Evolutionary conservation across 2,797 vertebrate genomes (phyloP).

Genomic region (Amazona finschi): DNA sequence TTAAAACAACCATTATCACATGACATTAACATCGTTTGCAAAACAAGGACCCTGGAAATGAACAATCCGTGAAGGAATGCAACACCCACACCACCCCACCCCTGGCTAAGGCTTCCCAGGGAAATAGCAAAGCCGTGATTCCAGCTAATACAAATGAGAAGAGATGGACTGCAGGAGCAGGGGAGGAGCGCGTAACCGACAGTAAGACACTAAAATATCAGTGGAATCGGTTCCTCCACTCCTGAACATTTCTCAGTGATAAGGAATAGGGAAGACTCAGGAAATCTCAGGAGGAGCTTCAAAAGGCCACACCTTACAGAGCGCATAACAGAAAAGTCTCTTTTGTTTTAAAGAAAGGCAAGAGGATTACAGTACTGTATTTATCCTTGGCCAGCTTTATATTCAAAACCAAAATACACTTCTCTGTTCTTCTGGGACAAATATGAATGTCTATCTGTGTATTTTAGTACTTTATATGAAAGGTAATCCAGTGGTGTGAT

Average conservation of each 20-base stretch:
- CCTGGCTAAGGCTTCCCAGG: neutral
- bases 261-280: neutral
- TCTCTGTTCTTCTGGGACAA: neutral
- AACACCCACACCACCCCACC: neutral
- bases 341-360: neutral
- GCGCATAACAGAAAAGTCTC: neutral
- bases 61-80: neutral
- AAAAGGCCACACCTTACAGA: neutral
- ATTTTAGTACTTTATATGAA: constrained; percentile 27
- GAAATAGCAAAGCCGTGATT: neutral
- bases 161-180: neutral
- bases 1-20: neutral
- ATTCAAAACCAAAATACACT: neutral
- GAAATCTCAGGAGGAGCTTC: neutral
- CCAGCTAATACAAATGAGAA: neutral
- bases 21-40: neutral
- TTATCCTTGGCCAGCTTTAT: neutral
- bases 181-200: neutral
- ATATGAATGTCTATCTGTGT: neutral
- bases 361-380: neutral
- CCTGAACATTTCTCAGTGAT: neutral
- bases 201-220: neutral
- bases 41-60: neutral
- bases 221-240: neutral
- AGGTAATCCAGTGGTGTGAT: constrained; percentile 46